These are phyloP conservation scores for Andricus curvator DNA, from an alignment of 2,888 invertebrate species.

Conservation along the genomic window DNA sequence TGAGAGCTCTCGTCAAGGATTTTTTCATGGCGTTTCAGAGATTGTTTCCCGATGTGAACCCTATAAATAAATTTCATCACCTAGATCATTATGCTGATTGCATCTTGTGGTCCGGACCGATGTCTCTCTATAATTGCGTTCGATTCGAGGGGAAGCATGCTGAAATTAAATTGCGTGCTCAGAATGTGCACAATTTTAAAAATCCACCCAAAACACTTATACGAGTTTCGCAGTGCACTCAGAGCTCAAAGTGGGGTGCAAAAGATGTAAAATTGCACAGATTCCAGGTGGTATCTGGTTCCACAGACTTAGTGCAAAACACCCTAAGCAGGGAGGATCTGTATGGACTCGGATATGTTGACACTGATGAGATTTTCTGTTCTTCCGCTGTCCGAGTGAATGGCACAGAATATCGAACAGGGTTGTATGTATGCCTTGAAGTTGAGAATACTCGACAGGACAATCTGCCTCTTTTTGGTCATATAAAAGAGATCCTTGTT, in stretches of 20 bases:
- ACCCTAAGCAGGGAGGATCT: not conserved
- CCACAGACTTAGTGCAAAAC: conserved; percentile 60
- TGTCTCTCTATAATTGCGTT: too few relatives aligned
- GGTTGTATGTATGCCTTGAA: conserved; percentile 38
- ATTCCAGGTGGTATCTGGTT: not conserved
- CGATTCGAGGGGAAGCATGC: too few relatives aligned
- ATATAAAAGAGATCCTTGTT: conserved; percentile 46
- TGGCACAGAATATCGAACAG: conserved; percentile 34
- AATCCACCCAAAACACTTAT: too few relatives aligned
- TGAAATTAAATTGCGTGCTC: too few relatives aligned
- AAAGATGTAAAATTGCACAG: too few relatives aligned
- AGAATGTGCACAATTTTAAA: too few relatives aligned
- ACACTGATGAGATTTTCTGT: conserved; percentile 25
- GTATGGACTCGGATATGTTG: conserved; percentile 26
- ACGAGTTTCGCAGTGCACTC: too few relatives aligned
- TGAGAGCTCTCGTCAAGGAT: not conserved
- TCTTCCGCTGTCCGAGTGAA: conserved; percentile 34
- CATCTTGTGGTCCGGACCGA: not conserved
- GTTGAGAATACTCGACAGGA: conserved; percentile 36
- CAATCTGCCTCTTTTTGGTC: conserved; percentile 47
- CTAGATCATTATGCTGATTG: not conserved
- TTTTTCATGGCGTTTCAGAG: not conserved
- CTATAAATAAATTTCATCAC: conserved; percentile 4
- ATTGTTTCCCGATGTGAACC: not conserved
- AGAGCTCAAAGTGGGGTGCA: too few relatives aligned